Base-by-base conservation (phyloP, 2,888 invertebrate genomes). In the Keiferia lycopersicella region DNA sequence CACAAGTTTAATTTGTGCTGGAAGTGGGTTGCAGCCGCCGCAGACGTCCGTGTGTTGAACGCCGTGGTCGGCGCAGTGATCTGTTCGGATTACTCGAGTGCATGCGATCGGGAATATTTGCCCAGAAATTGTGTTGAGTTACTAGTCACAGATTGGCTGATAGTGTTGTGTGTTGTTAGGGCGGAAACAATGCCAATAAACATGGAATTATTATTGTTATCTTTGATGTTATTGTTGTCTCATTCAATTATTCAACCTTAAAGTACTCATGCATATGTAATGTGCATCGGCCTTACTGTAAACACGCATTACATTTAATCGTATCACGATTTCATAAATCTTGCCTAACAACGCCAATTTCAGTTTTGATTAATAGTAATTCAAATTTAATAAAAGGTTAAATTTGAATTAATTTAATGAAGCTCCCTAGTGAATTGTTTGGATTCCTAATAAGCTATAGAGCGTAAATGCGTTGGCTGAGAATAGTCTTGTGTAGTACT, bases 121-220 rank as follows among this genome's bases (percentile, higher is more conserved):
- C 69, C 63, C 67, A 68, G 73, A 77, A 83, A 81, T 84, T 81
- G 82, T 87, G 86, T 84, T 80, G 78, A 79, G 80, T 76, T 79
- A 78, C 75, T 26, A 65, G 34, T 60, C 14, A 34, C 20, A 12
- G 26, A 22, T 39, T 59, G 53, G 53, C 22, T 20, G 22, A n/a
- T n/a, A 60, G 60, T 60, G 60, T 34, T 58, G 53, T 60, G 53
- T 60, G 41, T 61, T 45, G 58, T 12, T 34, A 34, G 11, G 39
- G 14, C 45, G 59, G 30, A 14, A 57, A 57, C 59, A 41, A 22
- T n/a, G 12, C 41, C 20, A 41, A 22, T 59, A 45, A 45, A 60
- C 51, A 53, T 11, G 26, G 22, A 53, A 53, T 53, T 22, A 53
- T 53, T 77, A 69, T 75, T 78, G 73, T 74, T 77, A 75, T 74